A percentile compares a stretch with the other conserved stretches of the same genome.
phyloP scores from a whole-genome alignment of 2,113 vertebrate species.

The Lethenteron camtschaticum region DNA sequence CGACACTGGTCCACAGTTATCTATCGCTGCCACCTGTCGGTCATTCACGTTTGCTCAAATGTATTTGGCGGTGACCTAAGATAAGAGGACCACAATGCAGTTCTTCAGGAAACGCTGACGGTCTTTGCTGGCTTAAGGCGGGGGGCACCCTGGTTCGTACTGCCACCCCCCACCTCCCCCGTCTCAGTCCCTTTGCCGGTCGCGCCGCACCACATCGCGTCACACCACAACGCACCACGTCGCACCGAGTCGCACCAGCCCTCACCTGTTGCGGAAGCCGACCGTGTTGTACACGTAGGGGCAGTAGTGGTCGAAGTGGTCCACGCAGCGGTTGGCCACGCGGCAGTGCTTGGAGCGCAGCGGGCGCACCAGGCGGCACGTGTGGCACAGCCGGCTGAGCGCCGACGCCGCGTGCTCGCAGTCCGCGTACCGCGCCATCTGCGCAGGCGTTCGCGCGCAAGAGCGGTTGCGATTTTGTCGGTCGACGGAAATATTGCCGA shows the following conservation, averaged over 20 bases:
- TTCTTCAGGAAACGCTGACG: neutral
- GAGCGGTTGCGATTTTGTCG: no score
- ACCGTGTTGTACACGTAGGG: conserved; percentile 18
- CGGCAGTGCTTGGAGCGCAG: conserved; percentile 16
- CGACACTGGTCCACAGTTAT: no score
- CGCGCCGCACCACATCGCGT: neutral
- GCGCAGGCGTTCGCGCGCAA: no score
- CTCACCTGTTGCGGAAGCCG: conserved; percentile 16
- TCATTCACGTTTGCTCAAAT: no score
- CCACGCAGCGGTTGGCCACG: conserved; percentile 14
- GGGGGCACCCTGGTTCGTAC: no score
- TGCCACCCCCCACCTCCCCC: neutral
- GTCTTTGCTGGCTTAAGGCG: no score
- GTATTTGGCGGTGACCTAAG: no score
- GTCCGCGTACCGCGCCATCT: no score
- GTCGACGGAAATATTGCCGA: no score
- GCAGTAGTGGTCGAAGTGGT: conserved; percentile 17
- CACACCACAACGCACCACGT: neutral
- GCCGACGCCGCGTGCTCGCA: neutral
- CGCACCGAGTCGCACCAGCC: neutral
- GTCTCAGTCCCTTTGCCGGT: neutral
- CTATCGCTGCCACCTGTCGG: no score
- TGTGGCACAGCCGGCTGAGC: conserved; percentile 14
- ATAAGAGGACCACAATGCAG: neutral
- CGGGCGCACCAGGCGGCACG: conserved; percentile 15